Base-by-base conservation (phyloP, 30 jellyfish, hydroid and myxozoan species). In the Cassiopea andromeda region DNA sequence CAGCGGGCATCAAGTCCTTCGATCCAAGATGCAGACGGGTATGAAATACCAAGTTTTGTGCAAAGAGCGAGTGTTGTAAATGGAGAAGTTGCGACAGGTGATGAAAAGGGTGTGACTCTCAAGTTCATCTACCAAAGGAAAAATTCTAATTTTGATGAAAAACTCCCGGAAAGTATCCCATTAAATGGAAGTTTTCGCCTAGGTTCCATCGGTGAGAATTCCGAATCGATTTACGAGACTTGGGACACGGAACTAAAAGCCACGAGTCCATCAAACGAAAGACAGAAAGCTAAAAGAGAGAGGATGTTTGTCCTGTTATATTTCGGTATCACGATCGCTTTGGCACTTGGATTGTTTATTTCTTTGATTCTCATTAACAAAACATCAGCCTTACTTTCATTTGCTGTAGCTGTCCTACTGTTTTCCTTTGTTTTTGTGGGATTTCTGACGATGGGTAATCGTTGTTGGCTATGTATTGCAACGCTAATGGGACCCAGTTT, bases 11-110 rank as follows among this genome's bases (percentile, higher is more conserved):
- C 85, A 38, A 89, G 96, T 69, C 96, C 91, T 10, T 89, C 96
- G 6, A 82, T 89, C 9, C 97, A 92, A 46, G 99, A 95, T 74
- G 98, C 90, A 44, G 99, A 95, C 2, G 99, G 99, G 1, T 95
- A 95, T 76, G 99, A 95, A 84, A 83, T 95, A 54, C 99, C 99
- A 50, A 76, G 75, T 49, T 78, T 90, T 69, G 69, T 87, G 6
- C 92, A 61, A 18, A 70, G 88, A 70, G 86, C 82, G 0, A 85
- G 91, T 57, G 68, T 85, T 46, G 87, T 61, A 12, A 79, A 78
- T 59, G 95, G 91, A 0, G 93, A 78, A 84, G 90, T 74, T 1
- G 96, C 91, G 17, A 46, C 96, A 59, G 73, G 76, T 15, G 96
- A 89, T 1, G 92, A 82, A 64, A 81, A 83, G 60, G 92, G 91